Percentiles rank a stretch among this genome's conserved stretches.
phyloP scores from a whole-genome alignment of 92 coral and sea anemone genomes.

The Actinostola sp. region DNA sequence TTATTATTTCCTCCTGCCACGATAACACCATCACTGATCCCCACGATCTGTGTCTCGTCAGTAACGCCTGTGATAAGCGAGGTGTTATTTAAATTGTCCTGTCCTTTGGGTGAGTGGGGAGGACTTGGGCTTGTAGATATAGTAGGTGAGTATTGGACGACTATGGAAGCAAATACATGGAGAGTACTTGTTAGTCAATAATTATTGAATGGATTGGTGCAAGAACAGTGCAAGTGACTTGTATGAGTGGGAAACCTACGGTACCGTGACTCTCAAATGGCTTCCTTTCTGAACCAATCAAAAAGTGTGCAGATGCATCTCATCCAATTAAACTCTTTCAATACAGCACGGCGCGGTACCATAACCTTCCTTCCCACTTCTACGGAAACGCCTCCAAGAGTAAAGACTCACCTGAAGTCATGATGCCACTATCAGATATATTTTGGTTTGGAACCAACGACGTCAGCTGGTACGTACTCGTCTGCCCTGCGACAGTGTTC shows the following conservation, averaged over 20 bases:
- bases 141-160: slow-evolving; percentile 87
- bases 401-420: slow-evolving; percentile 38
- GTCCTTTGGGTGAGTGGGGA: slow-evolving; percentile 79
- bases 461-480: slow-evolving; percentile 73
- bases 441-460: slow-evolving; percentile 70
- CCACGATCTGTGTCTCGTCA: slow-evolving; percentile 77
- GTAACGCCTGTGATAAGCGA: slow-evolving; percentile 56
- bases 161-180: neutral
- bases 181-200: neutral
- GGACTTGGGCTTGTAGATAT: slow-evolving; percentile 91
- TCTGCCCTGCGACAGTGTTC: slow-evolving; percentile 83
- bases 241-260: too few relatives aligned
- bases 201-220: too few relatives aligned
- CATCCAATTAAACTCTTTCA: too few relatives aligned
- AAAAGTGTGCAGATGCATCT: too few relatives aligned
- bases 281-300: too few relatives aligned
- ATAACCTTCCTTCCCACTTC: too few relatives aligned
- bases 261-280: too few relatives aligned
- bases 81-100: slow-evolving; percentile 72
- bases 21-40: slow-evolving; percentile 66
- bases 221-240: too few relatives aligned
- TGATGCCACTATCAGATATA: slow-evolving; percentile 24
- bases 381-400: too few relatives aligned
- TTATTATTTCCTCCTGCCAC: slow-evolving; percentile 64
- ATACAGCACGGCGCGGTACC: too few relatives aligned